A percentile compares a stretch with the other conserved stretches of the same genome.
Evolutionary conservation across 2,797 vertebrate species (phyloP).

Genomic region (Hydrolagus colliei): DNA sequence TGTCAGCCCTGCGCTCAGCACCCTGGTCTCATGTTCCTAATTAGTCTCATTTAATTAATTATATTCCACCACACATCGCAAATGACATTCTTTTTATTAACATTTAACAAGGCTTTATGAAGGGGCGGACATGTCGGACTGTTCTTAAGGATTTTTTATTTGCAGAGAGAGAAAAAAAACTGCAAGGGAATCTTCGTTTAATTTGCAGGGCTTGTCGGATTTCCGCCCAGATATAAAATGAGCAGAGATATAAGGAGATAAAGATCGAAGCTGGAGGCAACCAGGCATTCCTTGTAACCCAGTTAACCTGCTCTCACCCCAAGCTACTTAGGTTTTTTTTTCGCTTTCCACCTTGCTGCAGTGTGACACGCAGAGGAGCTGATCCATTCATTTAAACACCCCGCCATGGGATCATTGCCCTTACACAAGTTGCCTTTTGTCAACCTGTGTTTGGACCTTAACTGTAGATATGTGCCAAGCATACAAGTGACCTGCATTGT

Average conservation of each 20-base stretch:
- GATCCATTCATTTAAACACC: too few relatives aligned
- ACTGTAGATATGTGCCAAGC: background rate
- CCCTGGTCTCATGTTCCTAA: constrained; percentile 77
- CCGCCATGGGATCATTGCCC: too few relatives aligned
- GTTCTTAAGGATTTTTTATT: too few relatives aligned
- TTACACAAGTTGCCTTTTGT: background rate
- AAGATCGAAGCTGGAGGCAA: too few relatives aligned
- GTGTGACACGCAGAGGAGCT: background rate
- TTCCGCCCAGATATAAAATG: background rate
- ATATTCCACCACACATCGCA: constrained; percentile 66
- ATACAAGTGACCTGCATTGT: background rate
- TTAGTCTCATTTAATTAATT: constrained; percentile 81
- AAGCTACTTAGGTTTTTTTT: background rate
- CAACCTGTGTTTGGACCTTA: background rate
- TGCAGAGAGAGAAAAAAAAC: background rate
- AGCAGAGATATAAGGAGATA: background rate
- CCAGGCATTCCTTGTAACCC: background rate
- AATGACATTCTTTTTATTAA: constrained; percentile 46
- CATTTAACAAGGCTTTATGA: constrained; percentile 15
- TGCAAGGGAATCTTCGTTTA: background rate
- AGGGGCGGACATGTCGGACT: constrained; percentile 14
- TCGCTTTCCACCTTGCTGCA: too few relatives aligned
- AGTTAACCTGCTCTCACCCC: constrained; percentile 22
- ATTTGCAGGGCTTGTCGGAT: constrained; percentile 7
- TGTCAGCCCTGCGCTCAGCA: constrained; percentile 73